A percentile compares a stretch with the other conserved stretches of the same genome.
Conservation (phyloP, 2,888 invertebrate genomes). For the Trichacis sp. region DNA sequence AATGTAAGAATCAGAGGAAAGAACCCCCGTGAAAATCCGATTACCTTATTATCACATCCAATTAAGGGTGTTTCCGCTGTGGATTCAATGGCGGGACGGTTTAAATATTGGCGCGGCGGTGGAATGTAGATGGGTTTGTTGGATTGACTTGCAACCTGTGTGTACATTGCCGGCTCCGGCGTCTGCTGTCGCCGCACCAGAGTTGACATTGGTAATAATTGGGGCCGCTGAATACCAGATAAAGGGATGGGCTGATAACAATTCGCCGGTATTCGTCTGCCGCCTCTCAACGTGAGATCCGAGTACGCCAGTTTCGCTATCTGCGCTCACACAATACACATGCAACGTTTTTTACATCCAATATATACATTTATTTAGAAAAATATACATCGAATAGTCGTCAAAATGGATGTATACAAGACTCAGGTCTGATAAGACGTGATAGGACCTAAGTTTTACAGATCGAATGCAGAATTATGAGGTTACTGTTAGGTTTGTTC, state of each 20-base stretch:
- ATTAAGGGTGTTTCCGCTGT: slow-evolving; percentile 66
- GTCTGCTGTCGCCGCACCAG: slow-evolving; percentile 60
- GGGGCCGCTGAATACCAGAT: slow-evolving; percentile 59
- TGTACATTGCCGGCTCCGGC: slow-evolving; percentile 62
- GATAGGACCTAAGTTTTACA: too few species aligned
- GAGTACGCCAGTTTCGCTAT: slow-evolving; percentile 62
- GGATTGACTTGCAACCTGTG: slow-evolving; percentile 60
- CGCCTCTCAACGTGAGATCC: slow-evolving; percentile 59
- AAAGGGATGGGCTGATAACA: slow-evolving; percentile 64
- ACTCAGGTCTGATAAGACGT: too few species aligned
- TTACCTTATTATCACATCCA: slow-evolving; percentile 65
- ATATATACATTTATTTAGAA: too few species aligned
- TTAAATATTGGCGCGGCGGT: slow-evolving; percentile 61
- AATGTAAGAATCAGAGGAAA: too few species aligned
- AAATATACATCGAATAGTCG: too few species aligned
- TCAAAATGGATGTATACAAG: too few species aligned
- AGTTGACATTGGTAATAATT: slow-evolving; percentile 64
- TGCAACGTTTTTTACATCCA: too few species aligned
- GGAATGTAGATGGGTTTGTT: slow-evolving; percentile 63
- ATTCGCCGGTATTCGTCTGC: slow-evolving; percentile 62
- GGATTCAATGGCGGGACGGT: slow-evolving; percentile 57
- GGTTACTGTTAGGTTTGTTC: too few species aligned
- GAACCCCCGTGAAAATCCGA: slow-evolving; percentile 37
- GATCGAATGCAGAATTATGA: too few species aligned
- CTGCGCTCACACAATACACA: slow-evolving; percentile 36